phyloP scores from a whole-genome alignment of 2,113 vertebrate genomes.

The Actinemys pallida region DNA sequence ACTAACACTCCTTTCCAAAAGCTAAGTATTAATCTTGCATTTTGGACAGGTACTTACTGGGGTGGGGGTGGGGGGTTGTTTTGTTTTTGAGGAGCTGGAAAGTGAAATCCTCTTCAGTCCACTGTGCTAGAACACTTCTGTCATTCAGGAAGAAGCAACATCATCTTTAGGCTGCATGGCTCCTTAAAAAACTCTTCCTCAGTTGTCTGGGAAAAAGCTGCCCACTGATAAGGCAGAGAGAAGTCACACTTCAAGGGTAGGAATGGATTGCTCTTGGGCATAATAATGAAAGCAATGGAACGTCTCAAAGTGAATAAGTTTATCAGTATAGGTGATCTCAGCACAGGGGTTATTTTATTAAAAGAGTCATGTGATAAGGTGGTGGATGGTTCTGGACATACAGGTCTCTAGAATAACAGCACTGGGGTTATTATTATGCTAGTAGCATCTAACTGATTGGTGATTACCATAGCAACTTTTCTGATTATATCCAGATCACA shows the following conservation, averaged over 20 bases:
- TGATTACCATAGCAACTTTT: neutral
- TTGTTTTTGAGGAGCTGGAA: neutral
- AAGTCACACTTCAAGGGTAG: slow-evolving; percentile 2
- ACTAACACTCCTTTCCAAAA: neutral
- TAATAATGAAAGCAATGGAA: neutral
- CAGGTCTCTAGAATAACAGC: neutral
- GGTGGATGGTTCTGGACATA: neutral
- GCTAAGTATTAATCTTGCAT: neutral
- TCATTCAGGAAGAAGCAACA: neutral
- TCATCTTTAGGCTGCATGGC: neutral
- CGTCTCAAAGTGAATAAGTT: neutral
- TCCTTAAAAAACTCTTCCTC: neutral
- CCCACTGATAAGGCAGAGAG: neutral
- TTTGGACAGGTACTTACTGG: neutral
- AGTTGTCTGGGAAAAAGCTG: slow-evolving; percentile 12
- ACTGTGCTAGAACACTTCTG: neutral
- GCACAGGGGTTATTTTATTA: neutral
- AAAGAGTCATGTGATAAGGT: neutral
- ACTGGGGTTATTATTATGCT: neutral
- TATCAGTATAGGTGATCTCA: neutral
- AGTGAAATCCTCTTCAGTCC: neutral
- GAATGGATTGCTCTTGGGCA: neutral
- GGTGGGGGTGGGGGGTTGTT: neutral
- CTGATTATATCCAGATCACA: neutral
- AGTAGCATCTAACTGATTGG: neutral